phyloP scores from a whole-genome alignment of 2,888 invertebrate species.

The Podotricha telesiphe region DNA sequence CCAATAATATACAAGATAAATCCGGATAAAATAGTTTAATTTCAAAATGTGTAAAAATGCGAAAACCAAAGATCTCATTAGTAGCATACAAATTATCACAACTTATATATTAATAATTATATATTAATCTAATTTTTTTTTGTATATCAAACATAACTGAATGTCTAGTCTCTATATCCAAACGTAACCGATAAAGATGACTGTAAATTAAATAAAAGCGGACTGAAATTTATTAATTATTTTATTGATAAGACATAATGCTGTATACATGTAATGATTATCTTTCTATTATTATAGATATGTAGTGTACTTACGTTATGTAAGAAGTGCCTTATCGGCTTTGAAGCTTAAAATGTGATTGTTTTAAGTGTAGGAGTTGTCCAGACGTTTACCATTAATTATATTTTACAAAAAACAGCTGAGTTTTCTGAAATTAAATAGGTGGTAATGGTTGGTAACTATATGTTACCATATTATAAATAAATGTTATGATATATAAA shows the following conservation, averaged over 20 bases:
- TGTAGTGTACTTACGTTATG: neutral
- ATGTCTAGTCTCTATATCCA: no score
- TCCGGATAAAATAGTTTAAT: no score
- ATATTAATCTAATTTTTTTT: no score
- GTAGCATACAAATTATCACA: no score
- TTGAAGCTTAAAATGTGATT: neutral
- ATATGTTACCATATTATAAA: no score
- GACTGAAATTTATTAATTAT: neutral
- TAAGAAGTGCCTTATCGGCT: constrained; percentile 5
- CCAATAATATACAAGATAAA: no score
- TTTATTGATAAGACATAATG: constrained; percentile 13
- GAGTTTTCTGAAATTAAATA: neutral
- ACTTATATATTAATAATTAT: no score
- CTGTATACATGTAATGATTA: constrained; percentile 23
- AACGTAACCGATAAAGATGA: neutral
- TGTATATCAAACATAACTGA: no score
- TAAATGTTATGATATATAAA: no score
- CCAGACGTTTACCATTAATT: neutral
- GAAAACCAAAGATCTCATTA: no score
- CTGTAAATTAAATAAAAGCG: neutral
- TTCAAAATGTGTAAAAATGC: no score
- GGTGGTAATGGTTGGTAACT: no score
- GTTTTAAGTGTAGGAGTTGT: neutral
- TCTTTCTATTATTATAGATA: constrained; percentile 9
- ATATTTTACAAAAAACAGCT: neutral